Percentiles rank a stretch among this genome's conserved stretches.
Evolutionary conservation across 2,888 invertebrate species (phyloP).

Genomic region (Macaria liturata): DNA sequence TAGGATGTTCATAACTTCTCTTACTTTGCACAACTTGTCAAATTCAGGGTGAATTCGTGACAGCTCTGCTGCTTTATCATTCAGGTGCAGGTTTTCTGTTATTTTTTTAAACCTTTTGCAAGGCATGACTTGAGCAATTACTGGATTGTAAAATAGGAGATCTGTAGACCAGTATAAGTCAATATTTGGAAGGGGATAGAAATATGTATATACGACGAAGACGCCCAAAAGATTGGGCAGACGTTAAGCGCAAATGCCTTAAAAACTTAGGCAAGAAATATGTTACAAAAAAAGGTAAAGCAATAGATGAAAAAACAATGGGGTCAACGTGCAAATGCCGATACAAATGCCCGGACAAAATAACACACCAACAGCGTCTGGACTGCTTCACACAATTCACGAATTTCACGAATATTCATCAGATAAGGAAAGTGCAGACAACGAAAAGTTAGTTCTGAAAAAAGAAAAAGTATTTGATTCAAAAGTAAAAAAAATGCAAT

Average conservation of each 20-base stretch:
- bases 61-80: slow-evolving; percentile 25
- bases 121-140: slow-evolving; percentile 1
- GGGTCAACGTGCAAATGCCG: no score
- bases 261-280: slow-evolving; percentile 30
- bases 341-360: no score
- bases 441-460: no score
- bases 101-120: slow-evolving; percentile 33
- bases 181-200: slow-evolving; percentile 2
- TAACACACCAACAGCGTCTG: no score
- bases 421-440: no score
- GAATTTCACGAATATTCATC: no score
- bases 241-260: slow-evolving; percentile 29
- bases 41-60: slow-evolving; percentile 19
- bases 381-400: slow-evolving; percentile 29
- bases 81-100: slow-evolving; percentile 32
- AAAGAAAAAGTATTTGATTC: no score
- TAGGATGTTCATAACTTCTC: slow-evolving; percentile 22
- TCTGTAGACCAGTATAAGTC: slow-evolving; percentile 9
- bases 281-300: no score
- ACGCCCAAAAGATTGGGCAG: slow-evolving; percentile 26
- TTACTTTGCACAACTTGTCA: slow-evolving; percentile 34
- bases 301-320: no score
- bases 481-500: no score
- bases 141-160: not conserved
- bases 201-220: no score